Conservation (phyloP, 2,888 invertebrate genomes). For the Hirudinaria manillensis region DNA sequence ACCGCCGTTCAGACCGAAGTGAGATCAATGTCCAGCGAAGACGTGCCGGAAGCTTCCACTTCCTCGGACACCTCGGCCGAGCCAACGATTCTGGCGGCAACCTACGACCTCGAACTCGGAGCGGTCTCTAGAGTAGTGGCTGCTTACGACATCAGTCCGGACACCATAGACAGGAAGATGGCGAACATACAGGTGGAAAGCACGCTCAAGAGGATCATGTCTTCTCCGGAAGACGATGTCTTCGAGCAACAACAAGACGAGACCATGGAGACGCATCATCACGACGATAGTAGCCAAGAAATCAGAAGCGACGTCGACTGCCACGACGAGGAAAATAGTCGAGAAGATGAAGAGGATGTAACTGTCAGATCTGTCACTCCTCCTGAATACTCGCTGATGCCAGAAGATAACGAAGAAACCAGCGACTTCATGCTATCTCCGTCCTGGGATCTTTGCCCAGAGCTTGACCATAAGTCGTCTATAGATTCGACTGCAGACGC, state of each 20-base stretch:
- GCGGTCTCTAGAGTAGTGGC: conserved; percentile 55
- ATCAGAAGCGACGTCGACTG: conserved; percentile 23
- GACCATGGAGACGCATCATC: conserved; percentile 41
- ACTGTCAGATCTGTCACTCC: conserved; percentile 10
- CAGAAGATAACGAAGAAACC: conserved; percentile 6
- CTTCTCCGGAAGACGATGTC: conserved; percentile 55
- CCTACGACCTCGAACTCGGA: conserved; percentile 64
- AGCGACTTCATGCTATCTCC: background rate
- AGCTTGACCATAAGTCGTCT: background rate
- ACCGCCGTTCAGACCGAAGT: background rate
- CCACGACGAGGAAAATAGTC: conserved; percentile 24
- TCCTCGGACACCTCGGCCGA: conserved; percentile 79
- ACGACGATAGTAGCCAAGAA: conserved; percentile 13
- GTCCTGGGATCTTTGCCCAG: conserved; percentile 8
- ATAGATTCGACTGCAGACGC: background rate
- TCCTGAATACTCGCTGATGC: background rate
- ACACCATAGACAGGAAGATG: conserved; percentile 50
- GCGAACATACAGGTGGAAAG: conserved; percentile 59
- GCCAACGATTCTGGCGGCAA: conserved; percentile 78
- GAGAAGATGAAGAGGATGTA: conserved; percentile 15
- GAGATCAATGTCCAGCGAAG: conserved; percentile 28
- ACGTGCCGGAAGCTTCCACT: conserved; percentile 45
- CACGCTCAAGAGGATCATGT: conserved; percentile 47
- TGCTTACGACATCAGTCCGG: conserved; percentile 51
- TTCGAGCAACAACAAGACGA: conserved; percentile 44